Percentiles rank a stretch among this genome's conserved stretches.
These are phyloP conservation scores for Saccostrea cuccullata DNA, from an alignment of 1,140 invertebrate genomes.

Conservation along the genomic window DNA sequence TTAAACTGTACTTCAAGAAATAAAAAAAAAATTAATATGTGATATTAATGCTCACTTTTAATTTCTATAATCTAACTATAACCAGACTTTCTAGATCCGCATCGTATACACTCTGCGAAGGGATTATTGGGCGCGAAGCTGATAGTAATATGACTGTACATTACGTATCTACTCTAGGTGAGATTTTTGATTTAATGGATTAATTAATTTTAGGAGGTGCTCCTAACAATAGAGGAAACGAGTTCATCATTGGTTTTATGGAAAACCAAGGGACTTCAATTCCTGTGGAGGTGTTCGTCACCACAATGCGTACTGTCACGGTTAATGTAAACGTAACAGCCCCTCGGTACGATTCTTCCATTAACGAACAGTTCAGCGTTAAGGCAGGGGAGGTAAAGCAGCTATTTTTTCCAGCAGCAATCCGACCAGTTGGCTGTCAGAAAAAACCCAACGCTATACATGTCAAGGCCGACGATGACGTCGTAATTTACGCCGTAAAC, in stretches of 20 bases:
- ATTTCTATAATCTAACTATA: no score
- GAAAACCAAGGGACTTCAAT: constrained; percentile 24
- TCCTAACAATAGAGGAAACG: constrained; percentile 51
- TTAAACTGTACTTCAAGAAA: no score
- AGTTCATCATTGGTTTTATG: constrained; percentile 55
- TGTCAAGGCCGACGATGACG: constrained; percentile 59
- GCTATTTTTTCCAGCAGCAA: constrained; percentile 30
- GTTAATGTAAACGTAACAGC: constrained; percentile 58
- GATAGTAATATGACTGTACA: no score
- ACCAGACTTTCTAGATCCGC: no score
- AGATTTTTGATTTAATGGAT: neutral
- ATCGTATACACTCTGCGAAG: no score
- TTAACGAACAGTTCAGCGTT: constrained; percentile 45
- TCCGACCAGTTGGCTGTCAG: constrained; percentile 45
- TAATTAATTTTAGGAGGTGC: neutral
- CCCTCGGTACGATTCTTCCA: constrained; percentile 36
- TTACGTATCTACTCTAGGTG: no score
- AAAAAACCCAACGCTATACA: constrained; percentile 52
- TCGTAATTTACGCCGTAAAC: constrained; percentile 68
- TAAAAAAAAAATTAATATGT: no score
- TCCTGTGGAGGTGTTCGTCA: constrained; percentile 63
- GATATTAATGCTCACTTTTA: no score
- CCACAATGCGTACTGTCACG: constrained; percentile 53
- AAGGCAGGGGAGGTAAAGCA: constrained; percentile 48
- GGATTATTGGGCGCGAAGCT: no score